Evolutionary conservation across 2,113 vertebrate species (phyloP).

Genomic region (Arothron firmamentum): DNA sequence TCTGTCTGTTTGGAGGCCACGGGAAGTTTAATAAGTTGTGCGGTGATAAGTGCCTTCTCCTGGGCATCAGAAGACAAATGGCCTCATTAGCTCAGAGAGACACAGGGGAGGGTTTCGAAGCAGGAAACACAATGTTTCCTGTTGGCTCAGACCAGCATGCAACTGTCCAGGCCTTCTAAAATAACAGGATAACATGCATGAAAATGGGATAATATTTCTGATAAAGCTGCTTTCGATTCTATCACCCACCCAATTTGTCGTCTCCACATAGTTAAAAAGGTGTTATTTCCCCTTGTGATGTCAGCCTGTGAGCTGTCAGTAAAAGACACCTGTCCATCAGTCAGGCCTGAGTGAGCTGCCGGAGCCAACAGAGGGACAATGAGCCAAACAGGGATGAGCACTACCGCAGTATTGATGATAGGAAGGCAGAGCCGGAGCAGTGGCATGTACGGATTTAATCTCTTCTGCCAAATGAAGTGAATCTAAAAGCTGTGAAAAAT

Average conservation of each 20-base stretch:
- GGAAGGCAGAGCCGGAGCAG: slow-evolving; percentile 11
- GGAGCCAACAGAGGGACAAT: slow-evolving; percentile 23
- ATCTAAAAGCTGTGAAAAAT: too few relatives aligned
- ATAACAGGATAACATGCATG: slow-evolving; percentile 37
- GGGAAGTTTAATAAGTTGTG: slow-evolving; percentile 49
- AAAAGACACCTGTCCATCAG: slow-evolving; percentile 13
- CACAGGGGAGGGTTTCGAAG: slow-evolving; percentile 41
- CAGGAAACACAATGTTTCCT: slow-evolving; percentile 59
- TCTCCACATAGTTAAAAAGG: not conserved
- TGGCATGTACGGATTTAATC: slow-evolving; percentile 24
- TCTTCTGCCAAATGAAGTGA: not conserved
- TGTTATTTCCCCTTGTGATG: slow-evolving; percentile 13
- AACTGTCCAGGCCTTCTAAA: slow-evolving; percentile 47
- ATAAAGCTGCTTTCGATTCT: not conserved
- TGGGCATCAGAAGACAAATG: slow-evolving; percentile 61
- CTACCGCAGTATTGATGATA: slow-evolving; percentile 51
- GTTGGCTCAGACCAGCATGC: slow-evolving; percentile 40
- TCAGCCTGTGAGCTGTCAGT: slow-evolving; percentile 7
- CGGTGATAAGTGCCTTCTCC: slow-evolving; percentile 60
- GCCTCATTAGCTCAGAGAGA: slow-evolving; percentile 62
- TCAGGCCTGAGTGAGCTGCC: slow-evolving; percentile 6
- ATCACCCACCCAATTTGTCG: slow-evolving; percentile 19
- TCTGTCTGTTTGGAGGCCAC: slow-evolving; percentile 36
- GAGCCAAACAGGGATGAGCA: slow-evolving; percentile 14
- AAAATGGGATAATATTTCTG: not conserved